A percentile compares a stretch with the other conserved stretches of the same genome.
Evolutionary conservation across 1,140 invertebrate genomes (phyloP).

Genomic region (Euura saliciscinereae): DNA sequence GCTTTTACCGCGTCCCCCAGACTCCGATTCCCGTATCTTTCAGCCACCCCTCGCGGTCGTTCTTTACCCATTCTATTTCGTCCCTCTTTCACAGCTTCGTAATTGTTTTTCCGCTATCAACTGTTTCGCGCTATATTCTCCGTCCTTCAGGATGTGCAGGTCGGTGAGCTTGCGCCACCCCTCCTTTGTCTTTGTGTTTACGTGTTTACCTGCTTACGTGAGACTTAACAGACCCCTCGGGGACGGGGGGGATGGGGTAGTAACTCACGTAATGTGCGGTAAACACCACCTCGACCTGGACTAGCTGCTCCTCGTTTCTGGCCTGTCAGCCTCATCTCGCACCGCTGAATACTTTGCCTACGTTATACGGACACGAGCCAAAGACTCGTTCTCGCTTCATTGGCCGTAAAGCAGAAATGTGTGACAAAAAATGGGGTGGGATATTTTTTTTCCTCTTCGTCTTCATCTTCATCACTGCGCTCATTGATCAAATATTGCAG

Average conservation of each 20-base stretch:
- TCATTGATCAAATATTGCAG: too few relatives aligned
- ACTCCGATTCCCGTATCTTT: too few relatives aligned
- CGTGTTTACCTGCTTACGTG: too few relatives aligned
- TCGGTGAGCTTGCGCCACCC: too few relatives aligned
- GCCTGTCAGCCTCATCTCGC: background rate
- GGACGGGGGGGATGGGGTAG: background rate
- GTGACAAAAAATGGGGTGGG: too few relatives aligned
- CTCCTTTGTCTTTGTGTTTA: too few relatives aligned
- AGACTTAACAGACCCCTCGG: background rate
- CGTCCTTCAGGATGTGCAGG: background rate
- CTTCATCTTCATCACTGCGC: too few relatives aligned
- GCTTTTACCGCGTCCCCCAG: too few relatives aligned
- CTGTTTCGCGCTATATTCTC: slow-evolving; percentile 1
- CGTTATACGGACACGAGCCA: background rate
- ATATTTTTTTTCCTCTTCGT: too few relatives aligned
- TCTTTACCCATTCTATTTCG: background rate
- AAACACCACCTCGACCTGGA: background rate
- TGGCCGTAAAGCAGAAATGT: background rate
- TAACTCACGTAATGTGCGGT: slow-evolving; percentile 10
- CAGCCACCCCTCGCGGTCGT: background rate
- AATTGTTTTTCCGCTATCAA: slow-evolving; percentile 14
- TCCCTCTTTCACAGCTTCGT: slow-evolving; percentile 11
- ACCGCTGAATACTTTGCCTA: slow-evolving; percentile 1
- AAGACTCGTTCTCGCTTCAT: background rate
- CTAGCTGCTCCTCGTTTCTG: background rate